Evolutionary conservation across 2,797 vertebrate genomes (phyloP), one percentile per base, ranked within the genome.

Genomic region (Acrossocheilus wenchowensis): DNA sequence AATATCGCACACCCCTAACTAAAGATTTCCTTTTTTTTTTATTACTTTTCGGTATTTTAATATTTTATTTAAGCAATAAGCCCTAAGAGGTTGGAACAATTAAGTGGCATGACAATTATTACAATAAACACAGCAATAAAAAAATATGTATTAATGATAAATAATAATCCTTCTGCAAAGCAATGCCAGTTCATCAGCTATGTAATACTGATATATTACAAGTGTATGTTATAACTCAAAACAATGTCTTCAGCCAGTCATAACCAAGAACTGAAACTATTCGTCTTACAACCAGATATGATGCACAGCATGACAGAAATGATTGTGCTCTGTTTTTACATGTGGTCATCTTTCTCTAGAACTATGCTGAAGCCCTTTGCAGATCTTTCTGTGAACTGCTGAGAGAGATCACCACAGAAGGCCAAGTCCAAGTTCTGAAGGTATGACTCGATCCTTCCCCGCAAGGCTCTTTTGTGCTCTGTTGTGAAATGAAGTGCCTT

Each of bases 371-470:
- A 89, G 94, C 88, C 50, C 93, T 97, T 0, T 97, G 96, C 92
- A 94, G 75, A 69, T 96, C 96, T 5, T 97, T 97, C 90, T 96
- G 95, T 92, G 95, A 96, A n/a, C 90, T 97, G 57, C 90, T 97
- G 86, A 95, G 93, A 80, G 96, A 97, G 88, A 94, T 97, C 91
- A 96, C 95, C 83, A 95, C 92, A 77, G 96, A 97, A 88, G 96
- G 96, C 78, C 96, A 97, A 94, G 96, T 97, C 91, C 96, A 96
- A 89, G 94, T 96, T 74, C 94, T 97, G 57, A 97, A 97, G 96
- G 96, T 97, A 94, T 21, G 86, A 34, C 60, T 80, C 14, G 14
- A 19, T 79, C 26, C 43, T 71, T 79, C 19, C 41, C 26, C 10
- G 0, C 11, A 54, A 41, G 23, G 23, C 62, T 68, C 9, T 78